These are phyloP conservation scores for Hassar affinis DNA, from an alignment of 2,113 vertebrate species.

Conservation along the genomic window DNA sequence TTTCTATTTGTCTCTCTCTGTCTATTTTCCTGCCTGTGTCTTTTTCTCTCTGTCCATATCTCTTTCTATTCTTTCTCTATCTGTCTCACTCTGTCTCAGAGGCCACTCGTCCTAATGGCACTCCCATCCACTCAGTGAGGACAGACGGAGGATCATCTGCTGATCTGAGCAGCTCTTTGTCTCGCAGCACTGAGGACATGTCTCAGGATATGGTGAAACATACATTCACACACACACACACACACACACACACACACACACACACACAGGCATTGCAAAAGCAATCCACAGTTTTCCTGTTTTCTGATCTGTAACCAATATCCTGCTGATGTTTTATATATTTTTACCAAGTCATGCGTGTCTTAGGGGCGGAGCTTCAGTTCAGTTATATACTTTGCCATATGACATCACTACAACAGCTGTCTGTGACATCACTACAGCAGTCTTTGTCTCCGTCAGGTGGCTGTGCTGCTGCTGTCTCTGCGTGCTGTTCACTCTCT, in stretches of 20 bases:
- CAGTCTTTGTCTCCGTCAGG: conserved; percentile 66
- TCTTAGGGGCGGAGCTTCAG: neutral
- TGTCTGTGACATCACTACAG: neutral
- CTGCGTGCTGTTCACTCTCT: conserved; percentile 76
- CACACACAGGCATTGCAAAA: neutral
- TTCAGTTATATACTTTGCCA: neutral
- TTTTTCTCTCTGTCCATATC: neutral
- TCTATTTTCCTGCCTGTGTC: neutral
- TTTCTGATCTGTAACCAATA: neutral
- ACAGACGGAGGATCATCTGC: conserved; percentile 74
- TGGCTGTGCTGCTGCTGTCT: conserved; percentile 82
- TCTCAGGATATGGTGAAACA: conserved; percentile 77
- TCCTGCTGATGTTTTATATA: too few species aligned
- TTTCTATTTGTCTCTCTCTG: neutral
- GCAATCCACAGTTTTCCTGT: neutral
- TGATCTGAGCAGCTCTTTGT: conserved; percentile 82
- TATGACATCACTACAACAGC: neutral
- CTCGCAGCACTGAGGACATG: conserved; percentile 80
- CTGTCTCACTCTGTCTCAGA: conserved; percentile 68
- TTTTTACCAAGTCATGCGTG: neutral
- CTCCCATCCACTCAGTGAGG: conserved; percentile 59
- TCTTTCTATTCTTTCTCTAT: neutral
- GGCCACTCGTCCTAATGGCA: conserved; percentile 70
- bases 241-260: neutral
- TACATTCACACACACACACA: neutral